Conservation (phyloP, 2,797 vertebrate genomes). For the Botia kubotai region DNA sequence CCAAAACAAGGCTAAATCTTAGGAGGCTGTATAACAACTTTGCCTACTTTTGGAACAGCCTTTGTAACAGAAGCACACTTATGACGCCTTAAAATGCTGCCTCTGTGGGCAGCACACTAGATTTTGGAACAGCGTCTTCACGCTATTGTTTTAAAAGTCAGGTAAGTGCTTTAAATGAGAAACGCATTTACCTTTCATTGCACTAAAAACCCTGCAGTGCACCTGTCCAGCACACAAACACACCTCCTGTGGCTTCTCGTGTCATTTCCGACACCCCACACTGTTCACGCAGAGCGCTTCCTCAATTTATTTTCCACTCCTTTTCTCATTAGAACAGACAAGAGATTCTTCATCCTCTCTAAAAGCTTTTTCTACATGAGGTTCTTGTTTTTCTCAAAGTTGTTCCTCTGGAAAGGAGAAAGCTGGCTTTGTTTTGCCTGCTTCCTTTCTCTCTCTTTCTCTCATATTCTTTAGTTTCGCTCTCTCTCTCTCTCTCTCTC, state of each 20-base stretch:
- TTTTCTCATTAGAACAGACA: constrained; percentile 55
- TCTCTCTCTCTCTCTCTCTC: too few species aligned
- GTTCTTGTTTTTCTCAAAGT: constrained; percentile 65
- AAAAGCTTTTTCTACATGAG: constrained; percentile 68
- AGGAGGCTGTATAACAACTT: background rate
- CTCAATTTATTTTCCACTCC: background rate
- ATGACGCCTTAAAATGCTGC: background rate
- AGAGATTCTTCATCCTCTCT: constrained; percentile 62
- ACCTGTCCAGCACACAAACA: constrained; percentile 29
- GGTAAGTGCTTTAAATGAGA: constrained; percentile 32
- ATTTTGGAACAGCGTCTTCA: background rate
- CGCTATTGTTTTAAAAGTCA: constrained; percentile 19
- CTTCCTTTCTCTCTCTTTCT: constrained; percentile 56
- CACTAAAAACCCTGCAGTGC: constrained; percentile 23
- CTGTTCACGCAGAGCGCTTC: constrained; percentile 36
- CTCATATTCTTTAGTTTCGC: constrained; percentile 48
- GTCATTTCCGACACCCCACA: constrained; percentile 15
- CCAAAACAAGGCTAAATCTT: background rate
- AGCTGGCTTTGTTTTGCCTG: background rate
- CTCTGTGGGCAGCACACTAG: background rate
- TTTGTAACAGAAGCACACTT: background rate
- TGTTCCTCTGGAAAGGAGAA: constrained; percentile 41
- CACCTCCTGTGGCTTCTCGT: constrained; percentile 57
- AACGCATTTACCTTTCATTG: constrained; percentile 31
- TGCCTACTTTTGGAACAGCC: too few species aligned